phyloP scores from a whole-genome alignment of 2,113 vertebrate species.

The Canis aureus region DNA sequence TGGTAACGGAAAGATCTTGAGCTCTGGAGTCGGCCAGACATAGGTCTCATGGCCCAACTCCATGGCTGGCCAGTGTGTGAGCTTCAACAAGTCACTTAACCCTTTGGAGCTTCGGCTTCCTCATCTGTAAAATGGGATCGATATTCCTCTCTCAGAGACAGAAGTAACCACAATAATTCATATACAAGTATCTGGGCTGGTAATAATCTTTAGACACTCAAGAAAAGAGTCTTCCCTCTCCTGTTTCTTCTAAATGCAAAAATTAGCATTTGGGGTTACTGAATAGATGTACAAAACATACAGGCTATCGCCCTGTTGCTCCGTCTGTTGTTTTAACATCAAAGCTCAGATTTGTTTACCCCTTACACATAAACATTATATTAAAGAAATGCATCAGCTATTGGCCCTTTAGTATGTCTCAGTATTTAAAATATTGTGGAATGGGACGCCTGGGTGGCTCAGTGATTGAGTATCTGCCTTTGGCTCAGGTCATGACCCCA shows the following conservation, averaged over 20 bases:
- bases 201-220: neutral
- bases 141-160: neutral
- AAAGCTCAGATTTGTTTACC: neutral
- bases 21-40: neutral
- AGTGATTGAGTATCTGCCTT: no score
- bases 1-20: neutral
- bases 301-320: neutral
- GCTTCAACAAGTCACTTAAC: neutral
- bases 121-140: neutral
- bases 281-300: neutral
- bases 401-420: neutral
- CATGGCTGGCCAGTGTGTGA: neutral
- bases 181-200: neutral
- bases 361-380: neutral
- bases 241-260: slow-evolving; percentile 28
- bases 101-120: neutral
- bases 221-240: neutral
- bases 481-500: no score
- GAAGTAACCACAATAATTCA: neutral
- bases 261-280: neutral
- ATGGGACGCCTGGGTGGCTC: neutral
- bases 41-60: neutral
- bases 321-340: neutral
- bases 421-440: neutral
- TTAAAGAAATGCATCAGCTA: neutral